Conservation (phyloP, 2,797 vertebrate genomes). For the Champsocephalus esox region DNA sequence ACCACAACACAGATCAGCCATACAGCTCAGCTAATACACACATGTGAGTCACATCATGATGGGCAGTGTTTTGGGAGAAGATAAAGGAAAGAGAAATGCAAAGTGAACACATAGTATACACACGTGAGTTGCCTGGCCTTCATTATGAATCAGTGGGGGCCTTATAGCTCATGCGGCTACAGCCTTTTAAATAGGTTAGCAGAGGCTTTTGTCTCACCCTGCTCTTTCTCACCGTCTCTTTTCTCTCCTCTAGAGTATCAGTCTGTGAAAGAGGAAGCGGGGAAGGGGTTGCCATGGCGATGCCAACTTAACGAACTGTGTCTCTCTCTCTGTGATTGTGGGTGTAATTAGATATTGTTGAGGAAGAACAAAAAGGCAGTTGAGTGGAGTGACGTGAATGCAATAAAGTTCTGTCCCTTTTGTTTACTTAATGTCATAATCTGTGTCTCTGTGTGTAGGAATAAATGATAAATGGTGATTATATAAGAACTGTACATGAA, state of each 20-base stretch:
- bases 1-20: slow-evolving; percentile 30
- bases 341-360: slow-evolving; percentile 46
- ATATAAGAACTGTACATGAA: slow-evolving; percentile 43
- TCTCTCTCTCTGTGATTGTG: slow-evolving; percentile 38
- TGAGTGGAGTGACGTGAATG: slow-evolving; percentile 33
- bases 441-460: slow-evolving; percentile 24
- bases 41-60: slow-evolving; percentile 9
- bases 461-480: slow-evolving; percentile 66
- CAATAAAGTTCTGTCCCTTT: background rate
- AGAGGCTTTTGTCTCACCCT: slow-evolving; percentile 30
- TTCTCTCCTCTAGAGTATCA: slow-evolving; percentile 23
- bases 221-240: slow-evolving; percentile 24
- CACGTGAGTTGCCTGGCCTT: slow-evolving; percentile 6
- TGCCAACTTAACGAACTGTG: slow-evolving; percentile 45
- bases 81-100: slow-evolving; percentile 5
- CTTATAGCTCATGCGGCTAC: slow-evolving; percentile 27
- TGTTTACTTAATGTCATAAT: slow-evolving; percentile 3
- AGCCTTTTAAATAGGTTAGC: slow-evolving; percentile 44
- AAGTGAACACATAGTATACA: slow-evolving; percentile 10
- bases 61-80: background rate
- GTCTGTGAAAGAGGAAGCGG: slow-evolving; percentile 11
- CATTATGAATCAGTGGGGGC: slow-evolving; percentile 30
- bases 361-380: slow-evolving; percentile 36
- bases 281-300: slow-evolving; percentile 58
- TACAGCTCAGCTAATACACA: slow-evolving; percentile 29